Evolutionary conservation across 2,113 vertebrate genomes (phyloP), one percentile per base, ranked within the genome.

Genomic region (Ibidorhyncha struthersii): DNA sequence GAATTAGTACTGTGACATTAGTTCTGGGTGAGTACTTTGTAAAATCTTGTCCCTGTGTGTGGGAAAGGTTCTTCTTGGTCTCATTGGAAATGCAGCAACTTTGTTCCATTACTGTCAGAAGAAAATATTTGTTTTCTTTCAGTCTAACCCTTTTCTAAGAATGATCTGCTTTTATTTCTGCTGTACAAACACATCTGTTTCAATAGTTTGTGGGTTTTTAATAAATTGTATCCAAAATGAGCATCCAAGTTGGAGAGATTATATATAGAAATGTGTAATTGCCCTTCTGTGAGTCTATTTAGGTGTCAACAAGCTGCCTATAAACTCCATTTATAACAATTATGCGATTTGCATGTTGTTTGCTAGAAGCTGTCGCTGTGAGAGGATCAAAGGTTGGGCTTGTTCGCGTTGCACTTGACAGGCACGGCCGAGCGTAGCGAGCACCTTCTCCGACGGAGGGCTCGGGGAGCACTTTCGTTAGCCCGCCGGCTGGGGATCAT

Each of bases 401-500:
- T 3, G 20, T 77, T 41, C 21, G 50, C 9, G 36, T 47, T 45
- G 56, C 25, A 13, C 59, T n/a, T 40, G 22, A 61, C 2, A 2
- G 10, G 47, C 21, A 19, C 0, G 14, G 71, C 41, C 55, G 20
- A 26, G 38, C 0, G 1, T 9, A 40, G 17, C 0, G 1, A 50
- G 30, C 12, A 8, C 26, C 5, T n/a, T 36, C 29, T 20, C 36
- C 1, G 1, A 2, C 0, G 5, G 45, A 74, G 29, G 30, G 43
- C 12, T 32, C 3, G 18, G 38, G 52, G 50, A 38, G 38, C 13
- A 3, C 45, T n/a, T 25, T 8, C 3, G 0, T 15, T 17, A 2
- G 16, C 45, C 20, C 0, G 0, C 4, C 9, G 67, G 26, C 49
- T 52, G 32, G 43, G 32, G 13, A 17, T 32, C 69, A 21, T 34